phyloP scores from a whole-genome alignment of 2,797 vertebrate species.

The Mus spretus region DNA sequence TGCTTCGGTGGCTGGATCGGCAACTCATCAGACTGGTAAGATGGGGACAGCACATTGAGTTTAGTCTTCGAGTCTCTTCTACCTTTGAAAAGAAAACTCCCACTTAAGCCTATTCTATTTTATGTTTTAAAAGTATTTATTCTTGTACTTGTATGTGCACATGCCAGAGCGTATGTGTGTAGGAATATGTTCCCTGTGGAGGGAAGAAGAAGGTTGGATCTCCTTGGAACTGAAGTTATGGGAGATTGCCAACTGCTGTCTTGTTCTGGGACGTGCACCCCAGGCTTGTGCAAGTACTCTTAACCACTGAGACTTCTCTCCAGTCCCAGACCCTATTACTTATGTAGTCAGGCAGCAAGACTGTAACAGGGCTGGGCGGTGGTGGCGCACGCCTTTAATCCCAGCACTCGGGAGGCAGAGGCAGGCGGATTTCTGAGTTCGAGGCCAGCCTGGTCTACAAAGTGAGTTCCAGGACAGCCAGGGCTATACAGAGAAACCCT shows the following conservation, averaged over 20 bases:
- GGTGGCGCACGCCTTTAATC: too few relatives aligned
- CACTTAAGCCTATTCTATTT: neutral
- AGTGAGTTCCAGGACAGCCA: too few relatives aligned
- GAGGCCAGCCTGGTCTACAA: too few relatives aligned
- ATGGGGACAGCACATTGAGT: neutral
- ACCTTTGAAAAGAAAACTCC: conserved; percentile 40
- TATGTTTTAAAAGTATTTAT: neutral
- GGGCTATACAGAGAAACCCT: too few relatives aligned
- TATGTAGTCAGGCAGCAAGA: neutral
- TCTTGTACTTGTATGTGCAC: neutral
- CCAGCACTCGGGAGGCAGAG: too few relatives aligned
- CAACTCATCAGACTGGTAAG: conserved; percentile 98
- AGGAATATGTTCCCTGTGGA: neutral
- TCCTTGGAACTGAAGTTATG: neutral
- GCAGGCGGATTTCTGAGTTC: too few relatives aligned
- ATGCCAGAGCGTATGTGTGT: neutral
- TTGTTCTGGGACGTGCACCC: neutral
- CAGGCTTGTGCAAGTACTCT: neutral
- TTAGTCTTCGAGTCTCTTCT: neutral
- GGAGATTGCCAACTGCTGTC: neutral
- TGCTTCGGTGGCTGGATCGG: conserved; percentile 97
- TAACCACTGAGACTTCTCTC: neutral
- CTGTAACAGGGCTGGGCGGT: too few relatives aligned
- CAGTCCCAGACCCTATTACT: neutral
- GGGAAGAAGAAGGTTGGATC: neutral